A percentile compares a stretch with the other conserved stretches of the same genome.
These are phyloP conservation scores for Lysandra coridon DNA, from an alignment of 2,888 invertebrate genomes.

Conservation along the genomic window DNA sequence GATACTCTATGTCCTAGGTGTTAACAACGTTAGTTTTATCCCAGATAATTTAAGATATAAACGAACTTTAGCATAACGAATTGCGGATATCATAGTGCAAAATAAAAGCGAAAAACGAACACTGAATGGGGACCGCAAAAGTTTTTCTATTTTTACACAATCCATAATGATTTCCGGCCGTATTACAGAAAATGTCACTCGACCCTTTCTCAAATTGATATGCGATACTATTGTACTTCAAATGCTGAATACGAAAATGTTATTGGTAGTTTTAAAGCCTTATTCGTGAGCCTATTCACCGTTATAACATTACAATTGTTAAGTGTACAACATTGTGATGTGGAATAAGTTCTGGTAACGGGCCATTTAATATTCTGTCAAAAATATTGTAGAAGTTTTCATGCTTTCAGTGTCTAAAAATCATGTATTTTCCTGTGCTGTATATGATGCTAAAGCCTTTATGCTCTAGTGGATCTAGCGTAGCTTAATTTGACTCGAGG, in stretches of 20 bases:
- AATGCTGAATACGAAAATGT: constrained; percentile 10
- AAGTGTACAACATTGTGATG: not conserved
- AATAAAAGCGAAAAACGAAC: not conserved
- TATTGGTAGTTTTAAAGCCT: constrained; percentile 27
- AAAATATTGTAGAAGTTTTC: too few species aligned
- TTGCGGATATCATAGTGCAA: not conserved
- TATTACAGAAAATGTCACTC: not conserved
- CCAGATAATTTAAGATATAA: too few species aligned
- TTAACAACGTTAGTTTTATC: too few species aligned
- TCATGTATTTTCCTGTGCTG: too few species aligned
- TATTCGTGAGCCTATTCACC: not conserved
- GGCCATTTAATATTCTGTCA: not conserved
- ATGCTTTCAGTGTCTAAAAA: too few species aligned
- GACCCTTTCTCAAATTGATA: constrained; percentile 22
- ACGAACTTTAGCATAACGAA: too few species aligned
- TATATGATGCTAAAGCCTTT: too few species aligned
- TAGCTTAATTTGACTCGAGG: too few species aligned
- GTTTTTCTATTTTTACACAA: constrained; percentile 33
- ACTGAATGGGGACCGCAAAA: constrained; percentile 3
- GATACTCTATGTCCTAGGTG: too few species aligned
- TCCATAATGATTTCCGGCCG: not conserved
- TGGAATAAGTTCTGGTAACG: not conserved
- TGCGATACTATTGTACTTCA: constrained; percentile 5
- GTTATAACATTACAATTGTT: not conserved
- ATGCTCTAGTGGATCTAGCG: too few species aligned